These are phyloP conservation scores for Bryconaethiops microstoma DNA, from an alignment of 2,797 vertebrate genomes.

Conservation along the genomic window DNA sequence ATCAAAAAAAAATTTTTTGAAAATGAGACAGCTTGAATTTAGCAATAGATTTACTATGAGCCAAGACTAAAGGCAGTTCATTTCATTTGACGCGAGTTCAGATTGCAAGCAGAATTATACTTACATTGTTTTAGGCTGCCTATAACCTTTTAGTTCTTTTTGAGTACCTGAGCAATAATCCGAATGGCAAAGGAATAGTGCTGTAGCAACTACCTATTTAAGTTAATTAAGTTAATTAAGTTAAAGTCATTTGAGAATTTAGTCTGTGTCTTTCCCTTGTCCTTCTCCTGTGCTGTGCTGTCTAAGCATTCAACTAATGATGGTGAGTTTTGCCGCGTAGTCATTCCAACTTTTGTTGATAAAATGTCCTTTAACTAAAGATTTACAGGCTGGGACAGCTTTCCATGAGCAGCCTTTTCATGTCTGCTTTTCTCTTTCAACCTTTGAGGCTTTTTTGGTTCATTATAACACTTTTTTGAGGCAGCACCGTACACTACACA, in stretches of 20 bases:
- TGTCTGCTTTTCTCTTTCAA: background rate
- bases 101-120: background rate
- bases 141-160: background rate
- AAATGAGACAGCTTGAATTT: conserved; percentile 4
- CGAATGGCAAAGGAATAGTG: background rate
- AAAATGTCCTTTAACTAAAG: background rate
- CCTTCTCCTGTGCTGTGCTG: too few relatives aligned
- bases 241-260: background rate
- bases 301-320: background rate
- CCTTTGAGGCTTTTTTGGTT: background rate
- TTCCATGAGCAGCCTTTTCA: background rate
- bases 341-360: background rate
- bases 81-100: background rate
- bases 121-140: background rate
- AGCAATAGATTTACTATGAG: background rate
- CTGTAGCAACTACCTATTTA: background rate
- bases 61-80: background rate
- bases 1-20: background rate
- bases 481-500: background rate
- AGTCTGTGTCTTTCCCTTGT: background rate
- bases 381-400: background rate
- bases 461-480: background rate
- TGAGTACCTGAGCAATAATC: background rate
- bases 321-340: too few relatives aligned
- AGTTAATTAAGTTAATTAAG: background rate